Base-by-base conservation (phyloP, 1,140 invertebrate genomes). In the Drosophila orena region DNA sequence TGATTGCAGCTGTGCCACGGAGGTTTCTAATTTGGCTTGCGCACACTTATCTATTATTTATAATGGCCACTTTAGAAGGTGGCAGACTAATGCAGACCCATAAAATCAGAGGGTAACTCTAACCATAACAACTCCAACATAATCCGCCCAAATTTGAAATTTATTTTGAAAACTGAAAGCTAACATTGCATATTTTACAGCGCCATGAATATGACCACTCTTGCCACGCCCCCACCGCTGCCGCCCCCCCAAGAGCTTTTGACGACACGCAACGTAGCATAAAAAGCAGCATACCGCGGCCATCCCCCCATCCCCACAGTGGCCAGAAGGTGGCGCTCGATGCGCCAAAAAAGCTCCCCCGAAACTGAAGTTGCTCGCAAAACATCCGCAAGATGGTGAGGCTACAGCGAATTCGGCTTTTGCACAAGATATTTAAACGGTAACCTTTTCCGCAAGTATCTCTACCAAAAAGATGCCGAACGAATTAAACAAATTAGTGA, bases 161-260 rank as follows among this genome's bases (percentile, higher is more conserved):
- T 38, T 59, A 10, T 22, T 30, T n/a, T n/a, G 1, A 47, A 49
- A 71, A 71, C 37, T 37, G 44, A 50, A 44, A 22, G 35, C 47
- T 35, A 65, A 66, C 12, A 85, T 84, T 85, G 81, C 81, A 80
- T 84, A 84, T 84, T 84, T 84, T 84, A 22, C 81, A 84, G 81
- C 77, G 81, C 53, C 42, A 46, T 52, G 50, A 43, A 47, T 17
- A 15, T 46, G 37, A 27, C 20, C 8, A 24, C 5, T 17, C 8
- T 12, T 15, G 14, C n/a, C 44, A n/a, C 43, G 17, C 30, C 61
- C 37, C 42, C 55, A 38, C 37, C 14, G 17, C 42, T 3, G 17
- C 20, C 35, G 52, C 42, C 38, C 30, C 38, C 30, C 1, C 15
- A 37, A 42, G 53, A 79, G 61, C 57, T 70, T 70, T 70, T 7